A percentile compares a stretch with the other conserved stretches of the same genome.
These are phyloP conservation scores for Actinopyga echinites DNA, from an alignment of 53 echinoderm and acorn worm species.

Conservation along the genomic window DNA sequence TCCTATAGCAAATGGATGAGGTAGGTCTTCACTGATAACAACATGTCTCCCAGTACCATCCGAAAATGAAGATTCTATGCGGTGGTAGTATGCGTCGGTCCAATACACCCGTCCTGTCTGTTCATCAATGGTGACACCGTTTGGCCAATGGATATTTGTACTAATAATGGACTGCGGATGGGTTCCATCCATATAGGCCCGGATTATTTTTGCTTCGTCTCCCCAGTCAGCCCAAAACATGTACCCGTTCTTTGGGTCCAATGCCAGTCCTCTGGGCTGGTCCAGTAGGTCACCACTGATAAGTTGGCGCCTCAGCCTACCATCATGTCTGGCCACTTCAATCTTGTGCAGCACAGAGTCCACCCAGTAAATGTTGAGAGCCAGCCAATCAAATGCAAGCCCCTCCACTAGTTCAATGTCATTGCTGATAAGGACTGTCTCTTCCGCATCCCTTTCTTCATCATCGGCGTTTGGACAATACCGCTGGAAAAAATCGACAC, in stretches of 20 bases:
- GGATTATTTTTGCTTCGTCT: constrained; percentile 47
- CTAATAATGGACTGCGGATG: constrained; percentile 26
- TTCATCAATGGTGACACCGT: constrained; percentile 92
- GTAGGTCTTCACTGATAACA: constrained; percentile 60
- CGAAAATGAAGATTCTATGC: constrained; percentile 73
- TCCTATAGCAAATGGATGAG: constrained; percentile 88
- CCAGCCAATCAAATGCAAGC: constrained; percentile 94
- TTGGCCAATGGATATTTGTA: constrained; percentile 84
- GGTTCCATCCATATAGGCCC: constrained; percentile 77
- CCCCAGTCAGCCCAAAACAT: constrained; percentile 99
- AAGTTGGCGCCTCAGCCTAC: constrained; percentile 62
- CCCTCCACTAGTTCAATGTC: constrained; percentile 82
- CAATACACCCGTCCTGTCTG: constrained; percentile 72
- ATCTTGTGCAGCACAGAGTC: constrained; percentile 73
- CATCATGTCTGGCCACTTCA: constrained; percentile 80
- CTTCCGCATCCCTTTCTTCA: neutral
- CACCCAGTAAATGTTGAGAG: constrained; percentile 85
- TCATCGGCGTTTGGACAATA: neutral
- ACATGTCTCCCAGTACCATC: constrained; percentile 73
- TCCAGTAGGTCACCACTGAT: constrained; percentile 56
- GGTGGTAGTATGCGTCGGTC: constrained; percentile 89
- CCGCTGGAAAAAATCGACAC: neutral
- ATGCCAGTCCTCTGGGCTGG: constrained; percentile 75
- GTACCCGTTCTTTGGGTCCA: constrained; percentile 91
- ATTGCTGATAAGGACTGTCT: neutral